Evolutionary conservation across 2,888 invertebrate species (phyloP).

Genomic region (Branchipolynoe longqiensis): DNA sequence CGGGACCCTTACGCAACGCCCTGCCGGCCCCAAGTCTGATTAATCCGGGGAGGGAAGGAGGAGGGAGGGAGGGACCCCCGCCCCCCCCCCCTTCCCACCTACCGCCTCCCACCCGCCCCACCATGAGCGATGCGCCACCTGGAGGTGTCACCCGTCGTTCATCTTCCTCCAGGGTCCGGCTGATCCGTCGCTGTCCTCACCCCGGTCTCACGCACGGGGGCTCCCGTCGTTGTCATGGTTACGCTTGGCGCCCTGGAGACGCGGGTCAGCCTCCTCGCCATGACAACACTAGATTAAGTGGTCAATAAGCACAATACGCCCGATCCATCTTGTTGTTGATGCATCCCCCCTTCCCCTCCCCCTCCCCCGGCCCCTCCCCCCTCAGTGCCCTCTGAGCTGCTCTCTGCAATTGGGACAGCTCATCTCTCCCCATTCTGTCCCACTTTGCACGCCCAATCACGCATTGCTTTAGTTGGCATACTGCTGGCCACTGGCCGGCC

Average conservation of each 20-base stretch:
- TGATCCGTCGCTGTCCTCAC: constrained; percentile 47
- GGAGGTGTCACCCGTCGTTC: constrained; percentile 51
- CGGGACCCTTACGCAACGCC: constrained; percentile 46
- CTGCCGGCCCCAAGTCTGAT: neutral
- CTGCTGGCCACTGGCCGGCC: constrained; percentile 8
- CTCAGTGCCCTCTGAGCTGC: neutral
- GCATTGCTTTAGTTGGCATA: constrained; percentile 36
- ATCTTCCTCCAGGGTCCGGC: constrained; percentile 51
- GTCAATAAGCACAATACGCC: constrained; percentile 53
- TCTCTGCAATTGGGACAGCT: constrained; percentile 50
- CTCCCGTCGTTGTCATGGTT: constrained; percentile 31
- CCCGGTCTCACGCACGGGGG: constrained; percentile 42
- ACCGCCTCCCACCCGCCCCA: neutral
- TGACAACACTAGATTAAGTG: constrained; percentile 56
- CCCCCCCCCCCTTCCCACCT: too few relatives aligned
- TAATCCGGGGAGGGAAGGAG: constrained; percentile 8
- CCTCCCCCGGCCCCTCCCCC: neutral
- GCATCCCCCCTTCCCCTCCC: neutral
- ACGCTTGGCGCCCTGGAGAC: constrained; percentile 44
- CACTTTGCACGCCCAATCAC: constrained; percentile 37
- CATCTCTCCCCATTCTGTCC: constrained; percentile 51
- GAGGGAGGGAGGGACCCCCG: constrained; percentile 1
- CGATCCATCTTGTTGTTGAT: constrained; percentile 52
- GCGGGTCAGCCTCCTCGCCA: constrained; percentile 46
- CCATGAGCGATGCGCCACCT: constrained; percentile 43